Conservation (phyloP, 2,797 vertebrate genomes). For the Pampus argenteus region DNA sequence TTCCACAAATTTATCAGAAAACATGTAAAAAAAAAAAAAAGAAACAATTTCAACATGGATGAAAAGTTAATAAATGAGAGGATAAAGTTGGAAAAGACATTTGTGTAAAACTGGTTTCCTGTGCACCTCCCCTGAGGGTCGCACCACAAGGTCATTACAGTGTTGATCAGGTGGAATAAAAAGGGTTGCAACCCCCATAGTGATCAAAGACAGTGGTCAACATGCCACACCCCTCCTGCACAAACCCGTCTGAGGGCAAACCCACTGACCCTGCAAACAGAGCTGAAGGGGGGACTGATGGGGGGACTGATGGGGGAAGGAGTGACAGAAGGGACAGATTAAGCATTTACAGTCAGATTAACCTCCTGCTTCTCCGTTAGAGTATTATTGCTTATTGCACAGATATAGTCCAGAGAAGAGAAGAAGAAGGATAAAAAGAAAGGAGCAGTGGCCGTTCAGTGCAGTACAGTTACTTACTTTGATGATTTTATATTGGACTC, state of each 20-base stretch:
- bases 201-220: conserved; percentile 63
- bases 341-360: conserved; percentile 28
- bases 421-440: neutral
- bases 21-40: neutral
- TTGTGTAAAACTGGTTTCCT: neutral
- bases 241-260: conserved; percentile 46
- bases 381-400: neutral
- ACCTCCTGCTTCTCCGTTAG: neutral
- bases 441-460: neutral
- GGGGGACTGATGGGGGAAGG: conserved; percentile 2
- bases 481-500: neutral
- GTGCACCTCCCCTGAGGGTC: conserved; percentile 26
- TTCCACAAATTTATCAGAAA: neutral
- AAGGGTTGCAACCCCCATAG: conserved; percentile 47
- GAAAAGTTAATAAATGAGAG: neutral
- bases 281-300: neutral
- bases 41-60: no score
- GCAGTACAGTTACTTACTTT: neutral
- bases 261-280: conserved; percentile 67
- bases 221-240: conserved; percentile 59
- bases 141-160: conserved; percentile 59
- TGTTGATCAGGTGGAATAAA: conserved; percentile 73
- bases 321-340: conserved; percentile 39
- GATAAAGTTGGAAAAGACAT: neutral
- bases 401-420: neutral